Evolutionary conservation across 2,797 vertebrate genomes (phyloP).

Genomic region (Sebastolobus altivelis): DNA sequence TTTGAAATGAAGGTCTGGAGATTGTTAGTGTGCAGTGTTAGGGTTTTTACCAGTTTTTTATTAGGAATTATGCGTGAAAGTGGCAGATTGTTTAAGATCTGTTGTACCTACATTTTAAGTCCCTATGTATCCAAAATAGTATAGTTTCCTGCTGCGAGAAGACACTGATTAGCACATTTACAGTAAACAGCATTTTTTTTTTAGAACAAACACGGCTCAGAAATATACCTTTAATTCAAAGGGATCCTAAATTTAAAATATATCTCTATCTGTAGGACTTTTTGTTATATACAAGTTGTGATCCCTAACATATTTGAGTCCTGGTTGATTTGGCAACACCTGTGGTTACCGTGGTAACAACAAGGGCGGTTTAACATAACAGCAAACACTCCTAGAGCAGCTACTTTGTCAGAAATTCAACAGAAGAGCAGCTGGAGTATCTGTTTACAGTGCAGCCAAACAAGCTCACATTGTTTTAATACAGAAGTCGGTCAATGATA

Average conservation of each 20-base stretch:
- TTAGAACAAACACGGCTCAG: not conserved
- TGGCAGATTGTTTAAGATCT: not conserved
- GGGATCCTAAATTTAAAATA: not conserved
- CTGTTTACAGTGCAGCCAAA: not conserved
- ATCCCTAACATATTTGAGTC: not conserved
- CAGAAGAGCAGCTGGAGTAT: not conserved
- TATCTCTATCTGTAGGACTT: not conserved
- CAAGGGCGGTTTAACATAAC: not conserved
- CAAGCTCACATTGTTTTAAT: not conserved
- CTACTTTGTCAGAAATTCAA: not conserved
- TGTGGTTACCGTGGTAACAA: constrained; percentile 6
- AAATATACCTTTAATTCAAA: not conserved
- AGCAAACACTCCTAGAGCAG: not conserved
- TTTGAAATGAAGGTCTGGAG: not conserved
- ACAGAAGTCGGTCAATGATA: not conserved
- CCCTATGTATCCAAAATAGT: not conserved
- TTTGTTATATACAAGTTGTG: not conserved
- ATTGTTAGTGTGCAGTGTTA: not conserved
- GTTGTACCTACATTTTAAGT: not conserved
- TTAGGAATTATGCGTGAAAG: not conserved
- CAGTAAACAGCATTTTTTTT: not conserved
- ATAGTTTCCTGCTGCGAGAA: not conserved
- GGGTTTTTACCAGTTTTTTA: not conserved
- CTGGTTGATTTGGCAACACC: not conserved
- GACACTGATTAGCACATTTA: not conserved